Evolutionary conservation across 2,113 vertebrate species (phyloP).

Genomic region (Grallaria varia): DNA sequence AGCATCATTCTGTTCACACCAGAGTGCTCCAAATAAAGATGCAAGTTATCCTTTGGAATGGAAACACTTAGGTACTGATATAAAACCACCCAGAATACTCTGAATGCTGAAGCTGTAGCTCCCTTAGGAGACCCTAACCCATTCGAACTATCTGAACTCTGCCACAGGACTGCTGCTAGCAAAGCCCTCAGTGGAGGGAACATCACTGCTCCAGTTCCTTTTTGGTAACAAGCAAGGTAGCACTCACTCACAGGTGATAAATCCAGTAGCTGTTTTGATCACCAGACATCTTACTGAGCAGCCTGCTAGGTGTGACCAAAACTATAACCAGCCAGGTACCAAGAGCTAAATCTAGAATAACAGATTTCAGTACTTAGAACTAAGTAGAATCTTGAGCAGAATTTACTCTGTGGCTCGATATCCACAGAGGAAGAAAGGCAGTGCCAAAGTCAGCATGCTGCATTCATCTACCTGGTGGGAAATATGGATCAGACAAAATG

Average conservation of each 20-base stretch:
- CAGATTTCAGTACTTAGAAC: background rate
- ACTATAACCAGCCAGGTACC: background rate
- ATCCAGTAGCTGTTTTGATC: background rate
- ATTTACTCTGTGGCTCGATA: background rate
- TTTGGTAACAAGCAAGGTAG: background rate
- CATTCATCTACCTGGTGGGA: background rate
- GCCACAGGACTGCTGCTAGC: background rate
- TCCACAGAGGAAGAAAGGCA: background rate
- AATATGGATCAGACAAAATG: background rate
- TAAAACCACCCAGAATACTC: background rate
- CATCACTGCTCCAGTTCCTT: background rate
- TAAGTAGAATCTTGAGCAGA: background rate
- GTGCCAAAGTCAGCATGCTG: background rate
- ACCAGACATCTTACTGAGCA: background rate
- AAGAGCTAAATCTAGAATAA: background rate
- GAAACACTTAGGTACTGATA: background rate
- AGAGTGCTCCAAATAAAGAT: background rate
- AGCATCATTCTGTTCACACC: background rate
- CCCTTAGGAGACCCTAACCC: background rate
- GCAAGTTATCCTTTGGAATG: background rate
- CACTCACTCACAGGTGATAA: background rate
- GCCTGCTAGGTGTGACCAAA: background rate
- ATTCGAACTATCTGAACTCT: background rate
- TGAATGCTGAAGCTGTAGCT: background rate
- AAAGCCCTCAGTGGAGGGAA: background rate